Conservation (phyloP, 2,113 vertebrate species). For the Propithecus coquereli region DNA sequence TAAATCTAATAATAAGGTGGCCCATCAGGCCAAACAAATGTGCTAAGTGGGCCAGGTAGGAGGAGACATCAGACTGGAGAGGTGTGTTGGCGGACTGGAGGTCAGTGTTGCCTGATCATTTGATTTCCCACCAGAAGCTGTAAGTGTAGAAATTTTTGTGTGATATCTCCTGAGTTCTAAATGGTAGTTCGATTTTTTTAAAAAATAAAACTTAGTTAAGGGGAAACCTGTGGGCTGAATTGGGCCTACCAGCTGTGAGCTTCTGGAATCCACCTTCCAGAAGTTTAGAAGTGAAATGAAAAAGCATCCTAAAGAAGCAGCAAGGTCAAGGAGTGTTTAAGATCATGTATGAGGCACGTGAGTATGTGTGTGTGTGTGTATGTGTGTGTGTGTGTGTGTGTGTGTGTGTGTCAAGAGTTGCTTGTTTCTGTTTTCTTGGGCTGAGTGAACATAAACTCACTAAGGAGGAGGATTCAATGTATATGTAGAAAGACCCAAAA, state of each 20-base stretch:
- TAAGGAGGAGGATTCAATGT: not conserved
- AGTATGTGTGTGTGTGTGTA: too few species aligned
- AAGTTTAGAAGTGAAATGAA: not conserved
- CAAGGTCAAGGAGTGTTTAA: not conserved
- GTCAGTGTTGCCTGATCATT: not conserved
- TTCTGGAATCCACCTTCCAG: not conserved
- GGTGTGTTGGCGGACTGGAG: not conserved
- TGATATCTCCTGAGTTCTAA: not conserved
- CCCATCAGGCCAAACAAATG: not conserved
- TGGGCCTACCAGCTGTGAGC: not conserved
- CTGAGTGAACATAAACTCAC: not conserved
- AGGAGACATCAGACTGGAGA: not conserved
- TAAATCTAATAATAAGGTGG: not conserved
- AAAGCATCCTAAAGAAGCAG: not conserved
- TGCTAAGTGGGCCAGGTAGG: not conserved
- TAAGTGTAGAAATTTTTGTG: not conserved
- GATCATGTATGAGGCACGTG: not conserved
- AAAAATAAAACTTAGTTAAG: not conserved
- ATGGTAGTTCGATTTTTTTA: not conserved
- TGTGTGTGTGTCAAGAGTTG: too few species aligned
- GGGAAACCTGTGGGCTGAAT: not conserved
- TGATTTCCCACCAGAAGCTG: not conserved
- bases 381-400: too few species aligned
- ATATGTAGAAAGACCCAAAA: not conserved
- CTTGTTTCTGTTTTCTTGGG: not conserved